These are phyloP conservation scores for Tolmerus cingulatus DNA, from an alignment of 2,888 invertebrate species.

Conservation along the genomic window DNA sequence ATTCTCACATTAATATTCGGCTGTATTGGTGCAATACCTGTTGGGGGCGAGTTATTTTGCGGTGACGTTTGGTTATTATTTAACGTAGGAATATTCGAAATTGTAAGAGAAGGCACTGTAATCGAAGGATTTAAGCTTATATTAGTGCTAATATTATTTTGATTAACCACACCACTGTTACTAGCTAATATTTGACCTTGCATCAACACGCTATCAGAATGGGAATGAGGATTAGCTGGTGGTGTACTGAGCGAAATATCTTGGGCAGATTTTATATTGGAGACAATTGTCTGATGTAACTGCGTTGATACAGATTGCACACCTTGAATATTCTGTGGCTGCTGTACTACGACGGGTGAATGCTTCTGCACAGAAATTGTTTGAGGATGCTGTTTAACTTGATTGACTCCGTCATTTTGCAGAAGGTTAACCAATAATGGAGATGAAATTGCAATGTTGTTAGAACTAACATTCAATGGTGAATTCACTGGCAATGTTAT, in stretches of 20 bases:
- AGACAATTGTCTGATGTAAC: constrained; percentile 39
- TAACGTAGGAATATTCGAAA: constrained; percentile 45
- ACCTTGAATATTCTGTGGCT: constrained; percentile 49
- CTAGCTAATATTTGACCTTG: constrained; percentile 43
- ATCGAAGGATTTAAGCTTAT: constrained; percentile 50
- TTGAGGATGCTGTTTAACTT: constrained; percentile 53
- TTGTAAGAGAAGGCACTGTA: constrained; percentile 56
- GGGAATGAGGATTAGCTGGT: constrained; percentile 26
- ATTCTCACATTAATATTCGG: constrained; percentile 56
- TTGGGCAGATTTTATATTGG: constrained; percentile 42
- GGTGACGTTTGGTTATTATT: constrained; percentile 28
- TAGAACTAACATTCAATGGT: constrained; percentile 47
- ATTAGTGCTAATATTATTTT: constrained; percentile 44
- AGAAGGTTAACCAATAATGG: constrained; percentile 90
- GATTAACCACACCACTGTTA: constrained; percentile 41
- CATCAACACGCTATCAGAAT: constrained; percentile 15
- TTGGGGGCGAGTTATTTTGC: constrained; percentile 24
- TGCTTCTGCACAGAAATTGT: constrained; percentile 44
- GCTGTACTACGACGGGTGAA: constrained; percentile 52
- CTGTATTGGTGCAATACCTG: constrained; percentile 17
- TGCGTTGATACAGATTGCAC: constrained; percentile 43
- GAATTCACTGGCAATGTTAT: constrained; percentile 42
- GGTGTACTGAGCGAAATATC: constrained; percentile 31
- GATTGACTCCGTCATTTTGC: constrained; percentile 76
- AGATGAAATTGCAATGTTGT: constrained; percentile 80